These are phyloP conservation scores for Aphelocoma californica DNA, from an alignment of 2,797 vertebrate genomes.

Conservation along the genomic window DNA sequence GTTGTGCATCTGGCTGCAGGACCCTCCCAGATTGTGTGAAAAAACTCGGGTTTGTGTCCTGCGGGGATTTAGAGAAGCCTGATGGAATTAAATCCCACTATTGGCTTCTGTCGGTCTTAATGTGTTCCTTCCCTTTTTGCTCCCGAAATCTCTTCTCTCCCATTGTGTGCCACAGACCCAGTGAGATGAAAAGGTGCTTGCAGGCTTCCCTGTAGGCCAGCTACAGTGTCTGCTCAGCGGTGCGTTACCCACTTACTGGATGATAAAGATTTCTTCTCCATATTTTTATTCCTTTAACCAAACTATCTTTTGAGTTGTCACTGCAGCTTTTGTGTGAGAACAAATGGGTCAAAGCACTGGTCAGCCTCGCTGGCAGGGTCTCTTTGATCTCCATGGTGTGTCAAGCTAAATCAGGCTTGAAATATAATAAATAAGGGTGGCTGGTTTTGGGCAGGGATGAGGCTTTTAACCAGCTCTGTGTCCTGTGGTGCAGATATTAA, in stretches of 20 bases:
- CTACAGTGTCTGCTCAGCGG: conserved; percentile 51
- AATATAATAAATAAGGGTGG: conserved; percentile 27
- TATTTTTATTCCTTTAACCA: conserved; percentile 67
- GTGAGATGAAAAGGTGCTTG: conserved; percentile 59
- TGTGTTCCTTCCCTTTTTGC: conserved; percentile 51
- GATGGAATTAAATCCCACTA: conserved; percentile 1
- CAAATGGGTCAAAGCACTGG: conserved; percentile 30
- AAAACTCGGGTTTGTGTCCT: neutral
- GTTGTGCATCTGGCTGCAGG: neutral
- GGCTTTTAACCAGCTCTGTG: conserved; percentile 26
- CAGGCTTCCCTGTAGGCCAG: conserved; percentile 42
- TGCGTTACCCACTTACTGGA: conserved; percentile 23
- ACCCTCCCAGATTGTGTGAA: neutral
- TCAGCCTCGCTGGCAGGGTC: conserved; percentile 13
- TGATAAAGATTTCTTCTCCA: conserved; percentile 56
- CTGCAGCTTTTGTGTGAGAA: conserved; percentile 20
- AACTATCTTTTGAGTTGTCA: conserved; percentile 48
- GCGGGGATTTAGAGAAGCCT: neutral
- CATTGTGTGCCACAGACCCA: conserved; percentile 39
- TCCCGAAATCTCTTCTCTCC: neutral
- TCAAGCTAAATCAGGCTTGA: conserved; percentile 53
- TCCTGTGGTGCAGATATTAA: conserved; percentile 40
- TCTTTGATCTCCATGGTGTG: conserved; percentile 46
- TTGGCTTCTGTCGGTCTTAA: neutral
- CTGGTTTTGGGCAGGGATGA: conserved; percentile 27